A percentile compares a stretch with the other conserved stretches of the same genome.
These are phyloP conservation scores for Nysson spinosus DNA, from an alignment of 2,888 invertebrate genomes.

Conservation along the genomic window DNA sequence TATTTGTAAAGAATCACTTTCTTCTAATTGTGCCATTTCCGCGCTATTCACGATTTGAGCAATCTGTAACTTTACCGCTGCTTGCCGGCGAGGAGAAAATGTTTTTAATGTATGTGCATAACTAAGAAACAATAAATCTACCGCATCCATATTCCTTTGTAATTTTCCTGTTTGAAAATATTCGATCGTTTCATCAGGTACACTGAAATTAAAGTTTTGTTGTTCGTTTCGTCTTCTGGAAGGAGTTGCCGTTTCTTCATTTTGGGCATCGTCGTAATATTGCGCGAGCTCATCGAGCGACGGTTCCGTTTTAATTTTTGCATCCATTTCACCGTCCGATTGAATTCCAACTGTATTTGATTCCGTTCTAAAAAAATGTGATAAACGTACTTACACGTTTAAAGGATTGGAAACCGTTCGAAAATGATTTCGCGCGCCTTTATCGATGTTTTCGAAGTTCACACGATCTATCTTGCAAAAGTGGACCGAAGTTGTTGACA, in stretches of 20 bases:
- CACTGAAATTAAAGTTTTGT: conserved; percentile 1
- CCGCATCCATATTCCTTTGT: conserved; percentile 16
- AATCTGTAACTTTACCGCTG: conserved; percentile 15
- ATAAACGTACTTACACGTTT: too few species aligned
- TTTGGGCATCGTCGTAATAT: conserved; percentile 18
- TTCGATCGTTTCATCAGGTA: conserved; percentile 18
- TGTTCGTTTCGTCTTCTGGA: not conserved
- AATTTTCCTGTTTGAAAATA: conserved; percentile 17
- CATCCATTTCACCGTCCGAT: conserved; percentile 18
- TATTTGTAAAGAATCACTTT: conserved; percentile 7
- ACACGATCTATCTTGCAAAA: too few species aligned
- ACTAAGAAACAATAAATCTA: conserved; percentile 19
- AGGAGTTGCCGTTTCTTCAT: not conserved
- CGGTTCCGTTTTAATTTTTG: conserved; percentile 16
- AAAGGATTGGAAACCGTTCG: too few species aligned
- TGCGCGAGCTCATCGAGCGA: not conserved
- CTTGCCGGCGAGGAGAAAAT: conserved; percentile 16
- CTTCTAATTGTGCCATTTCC: conserved; percentile 18
- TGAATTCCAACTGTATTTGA: conserved; percentile 4
- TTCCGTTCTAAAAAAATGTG: conserved; percentile 4
- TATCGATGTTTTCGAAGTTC: too few species aligned
- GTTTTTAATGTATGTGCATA: conserved; percentile 24
- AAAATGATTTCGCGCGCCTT: too few species aligned
- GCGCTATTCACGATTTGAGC: conserved; percentile 19
- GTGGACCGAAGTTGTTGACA: not conserved